Evolutionary conservation across 2,113 vertebrate genomes (phyloP), one percentile per base, ranked within the genome.

Genomic region (Austrofundulus limnaeus): DNA sequence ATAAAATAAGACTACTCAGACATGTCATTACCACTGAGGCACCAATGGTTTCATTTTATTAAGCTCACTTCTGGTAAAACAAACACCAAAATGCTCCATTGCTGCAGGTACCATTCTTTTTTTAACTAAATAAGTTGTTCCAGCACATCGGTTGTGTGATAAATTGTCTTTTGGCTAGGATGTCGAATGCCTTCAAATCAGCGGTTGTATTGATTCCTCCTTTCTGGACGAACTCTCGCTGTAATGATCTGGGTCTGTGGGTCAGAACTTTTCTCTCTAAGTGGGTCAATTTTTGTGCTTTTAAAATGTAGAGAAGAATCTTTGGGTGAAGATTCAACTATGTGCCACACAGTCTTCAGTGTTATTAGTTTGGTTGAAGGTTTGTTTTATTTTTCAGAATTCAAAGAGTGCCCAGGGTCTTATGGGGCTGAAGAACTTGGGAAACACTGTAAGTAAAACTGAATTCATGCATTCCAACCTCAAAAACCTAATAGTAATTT

Each of bases 381-480:
- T n/a, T n/a, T n/a, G n/a, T 37, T 84, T 79, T 84, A 13, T 78
- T 38, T 88, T 84, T 60, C 93, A 99, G 97, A 96, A 93, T 87
- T 95, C 95, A 74, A 98, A 98, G 92, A 91, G 84, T 1, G 89
- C 93, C 78, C 95, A 98, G 82, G 97, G 96, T 50, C 92, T 98
- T 86, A 95, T 96, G 1, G 97, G 97, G 47, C 91, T 99, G 47
- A 92, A 95, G 78, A 99, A 99, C 88, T 94, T 99, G 15, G 96
- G 97, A 66, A 99, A 99, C 82, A 99, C 97, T 57, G 97, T 99
- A 75, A 97, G 95, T 94, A 57, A 34, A 41, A 23, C 11, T 45
- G 9, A 25, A 28, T 38, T 51, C 42, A 47, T 48, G 11, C 20
- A 12, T 51, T 2, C 5, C 0, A 10, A 50, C 47, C 23, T 10